A percentile compares a stretch with the other conserved stretches of the same genome.
Evolutionary conservation across 2,888 invertebrate genomes (phyloP).

Genomic region (Lasius fuliginosus): DNA sequence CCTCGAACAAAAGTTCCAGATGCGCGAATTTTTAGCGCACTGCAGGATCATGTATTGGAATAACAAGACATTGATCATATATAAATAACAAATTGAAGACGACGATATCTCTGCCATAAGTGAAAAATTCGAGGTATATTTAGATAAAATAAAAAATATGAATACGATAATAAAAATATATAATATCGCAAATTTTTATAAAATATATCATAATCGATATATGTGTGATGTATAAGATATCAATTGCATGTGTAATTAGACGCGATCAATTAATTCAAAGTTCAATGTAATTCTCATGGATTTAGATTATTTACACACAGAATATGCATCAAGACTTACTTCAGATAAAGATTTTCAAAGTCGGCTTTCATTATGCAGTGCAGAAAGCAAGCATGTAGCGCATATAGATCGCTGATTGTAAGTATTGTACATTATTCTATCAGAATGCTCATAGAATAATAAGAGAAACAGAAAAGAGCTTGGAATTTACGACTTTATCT

Average conservation of each 20-base stretch:
- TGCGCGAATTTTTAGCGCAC: constrained; percentile 38
- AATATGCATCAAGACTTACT: background rate
- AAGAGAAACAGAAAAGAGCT: constrained; percentile 42
- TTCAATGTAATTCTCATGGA: background rate
- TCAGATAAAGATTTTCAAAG: constrained; percentile 31
- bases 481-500: constrained; percentile 43
- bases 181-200: background rate
- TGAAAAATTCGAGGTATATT: background rate
- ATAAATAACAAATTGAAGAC: background rate
- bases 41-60: background rate
- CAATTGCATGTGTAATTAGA: background rate
- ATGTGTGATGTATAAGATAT: background rate
- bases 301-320: background rate
- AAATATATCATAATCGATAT: background rate
- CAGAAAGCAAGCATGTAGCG: constrained; percentile 38
- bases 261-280: background rate
- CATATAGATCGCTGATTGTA: constrained; percentile 33
- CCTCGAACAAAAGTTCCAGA: constrained; percentile 33
- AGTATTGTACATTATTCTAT: constrained; percentile 43
- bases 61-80: background rate
- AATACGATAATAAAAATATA: background rate
- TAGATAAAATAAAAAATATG: constrained; percentile 1
- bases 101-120: background rate
- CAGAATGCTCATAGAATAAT: constrained; percentile 48
- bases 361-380: constrained; percentile 26